A percentile compares a stretch with the other conserved stretches of the same genome.
phyloP scores from a whole-genome alignment of 2,888 invertebrate species.

The Calliphora vomitoria region DNA sequence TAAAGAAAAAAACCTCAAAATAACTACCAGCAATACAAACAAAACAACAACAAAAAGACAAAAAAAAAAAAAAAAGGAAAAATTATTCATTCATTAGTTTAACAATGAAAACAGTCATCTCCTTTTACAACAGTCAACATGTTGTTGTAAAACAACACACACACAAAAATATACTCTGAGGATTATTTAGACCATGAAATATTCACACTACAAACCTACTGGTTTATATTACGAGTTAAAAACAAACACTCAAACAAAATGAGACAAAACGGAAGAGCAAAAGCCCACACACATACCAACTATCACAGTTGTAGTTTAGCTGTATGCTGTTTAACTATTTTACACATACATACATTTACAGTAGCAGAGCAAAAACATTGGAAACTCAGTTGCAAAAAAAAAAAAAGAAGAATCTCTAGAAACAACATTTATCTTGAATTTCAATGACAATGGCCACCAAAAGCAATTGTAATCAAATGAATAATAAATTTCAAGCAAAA shows the following conservation, averaged over 20 bases:
- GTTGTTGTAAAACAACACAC: neutral
- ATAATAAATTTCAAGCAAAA: neutral
- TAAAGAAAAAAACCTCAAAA: neutral
- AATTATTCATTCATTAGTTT: constrained; percentile 58
- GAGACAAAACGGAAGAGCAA: constrained; percentile 1
- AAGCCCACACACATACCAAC: neutral
- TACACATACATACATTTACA: neutral
- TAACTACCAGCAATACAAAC: neutral
- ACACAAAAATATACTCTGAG: neutral
- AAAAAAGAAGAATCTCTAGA: neutral
- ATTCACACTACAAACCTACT: no score
- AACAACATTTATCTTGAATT: constrained; percentile 43
- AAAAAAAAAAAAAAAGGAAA: constrained; percentile 27
- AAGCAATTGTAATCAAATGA: constrained; percentile 42
- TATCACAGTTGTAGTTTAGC: neutral
- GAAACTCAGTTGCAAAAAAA: neutral
- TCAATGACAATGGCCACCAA: constrained; percentile 54
- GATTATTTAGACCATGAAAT: no score
- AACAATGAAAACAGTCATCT: constrained; percentile 57
- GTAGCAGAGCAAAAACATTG: neutral
- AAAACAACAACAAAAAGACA: neutral
- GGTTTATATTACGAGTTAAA: neutral
- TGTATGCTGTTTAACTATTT: neutral
- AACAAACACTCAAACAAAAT: neutral
- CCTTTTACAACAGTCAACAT: constrained; percentile 1